phyloP scores from a whole-genome alignment of 1,140 invertebrate genomes.

The Papilio polytes region DNA sequence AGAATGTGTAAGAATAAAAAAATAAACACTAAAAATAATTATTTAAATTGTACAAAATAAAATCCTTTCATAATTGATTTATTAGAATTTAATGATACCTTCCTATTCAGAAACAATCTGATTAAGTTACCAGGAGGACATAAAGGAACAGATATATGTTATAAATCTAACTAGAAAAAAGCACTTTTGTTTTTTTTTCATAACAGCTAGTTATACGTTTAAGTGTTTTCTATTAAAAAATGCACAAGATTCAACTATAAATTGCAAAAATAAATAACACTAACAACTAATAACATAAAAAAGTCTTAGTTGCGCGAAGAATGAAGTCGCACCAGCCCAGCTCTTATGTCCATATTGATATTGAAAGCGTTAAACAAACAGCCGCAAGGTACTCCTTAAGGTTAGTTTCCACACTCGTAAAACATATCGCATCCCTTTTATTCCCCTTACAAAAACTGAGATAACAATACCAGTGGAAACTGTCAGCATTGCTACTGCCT shows the following conservation, averaged over 20 bases:
- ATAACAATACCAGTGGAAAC: neutral
- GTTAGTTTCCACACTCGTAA: neutral
- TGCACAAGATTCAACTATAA: neutral
- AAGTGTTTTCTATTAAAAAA: too few species aligned
- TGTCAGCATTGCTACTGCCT: conserved; percentile 44
- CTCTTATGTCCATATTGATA: conserved; percentile 26
- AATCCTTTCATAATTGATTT: too few species aligned
- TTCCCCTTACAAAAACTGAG: neutral
- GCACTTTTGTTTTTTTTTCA: too few species aligned
- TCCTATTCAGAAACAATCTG: too few species aligned
- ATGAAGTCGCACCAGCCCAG: neutral
- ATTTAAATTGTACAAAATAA: too few species aligned
- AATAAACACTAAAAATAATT: neutral
- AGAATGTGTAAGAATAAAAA: neutral
- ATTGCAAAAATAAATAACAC: conserved; percentile 17
- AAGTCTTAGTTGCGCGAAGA: conserved; percentile 7
- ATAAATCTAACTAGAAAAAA: too few species aligned
- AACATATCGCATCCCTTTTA: neutral
- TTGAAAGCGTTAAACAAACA: conserved; percentile 44
- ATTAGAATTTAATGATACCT: too few species aligned
- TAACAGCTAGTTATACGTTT: too few species aligned
- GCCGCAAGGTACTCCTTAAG: conserved; percentile 39
- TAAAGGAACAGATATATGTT: too few species aligned
- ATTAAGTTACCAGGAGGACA: too few species aligned
- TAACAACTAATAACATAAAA: conserved; percentile 10